These are phyloP conservation scores for Anthonomus grandis DNA, from an alignment of 1,140 invertebrate genomes.

Conservation along the genomic window DNA sequence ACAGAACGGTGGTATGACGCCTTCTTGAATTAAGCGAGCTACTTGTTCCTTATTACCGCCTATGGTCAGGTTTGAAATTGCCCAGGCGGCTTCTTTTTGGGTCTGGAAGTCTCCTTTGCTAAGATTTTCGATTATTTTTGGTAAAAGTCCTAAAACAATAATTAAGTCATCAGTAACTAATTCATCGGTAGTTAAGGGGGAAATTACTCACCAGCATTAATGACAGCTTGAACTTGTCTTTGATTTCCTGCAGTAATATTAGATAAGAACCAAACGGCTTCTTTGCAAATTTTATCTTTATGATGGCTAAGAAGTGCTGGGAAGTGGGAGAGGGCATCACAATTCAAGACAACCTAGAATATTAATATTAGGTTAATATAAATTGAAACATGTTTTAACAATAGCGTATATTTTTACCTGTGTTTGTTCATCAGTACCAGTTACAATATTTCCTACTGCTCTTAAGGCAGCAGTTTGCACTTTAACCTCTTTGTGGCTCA, in stretches of 20 bases:
- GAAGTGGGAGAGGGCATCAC: conserved; percentile 90
- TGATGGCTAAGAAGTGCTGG: conserved; percentile 83
- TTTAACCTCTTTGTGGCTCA: conserved; percentile 96
- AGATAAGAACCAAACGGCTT: conserved; percentile 98
- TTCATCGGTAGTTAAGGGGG: no score
- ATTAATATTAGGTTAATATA: neutral
- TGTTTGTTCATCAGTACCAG: conserved; percentile 98
- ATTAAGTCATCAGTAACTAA: neutral
- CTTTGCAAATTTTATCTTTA: conserved; percentile 84
- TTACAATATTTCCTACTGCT: conserved; percentile 98
- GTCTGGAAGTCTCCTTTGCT: conserved; percentile 96
- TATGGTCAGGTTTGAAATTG: conserved; percentile 97
- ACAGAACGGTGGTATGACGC: conserved; percentile 90
- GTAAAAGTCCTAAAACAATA: conserved; percentile 64
- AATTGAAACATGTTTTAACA: neutral
- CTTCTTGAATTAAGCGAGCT: conserved; percentile 79
- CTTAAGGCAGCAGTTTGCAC: conserved; percentile 95
- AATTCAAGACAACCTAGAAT: conserved; percentile 74
- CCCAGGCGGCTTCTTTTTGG: conserved; percentile 99
- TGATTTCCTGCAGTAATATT: conserved; percentile 99
- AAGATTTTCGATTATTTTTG: conserved; percentile 92
- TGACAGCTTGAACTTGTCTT: conserved; percentile 96
- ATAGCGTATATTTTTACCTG: conserved; percentile 58
- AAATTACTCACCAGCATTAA: conserved; percentile 72
- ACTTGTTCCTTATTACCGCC: conserved; percentile 93